phyloP scores from a whole-genome alignment of 2,113 vertebrate species.

The Clarias magur region DNA sequence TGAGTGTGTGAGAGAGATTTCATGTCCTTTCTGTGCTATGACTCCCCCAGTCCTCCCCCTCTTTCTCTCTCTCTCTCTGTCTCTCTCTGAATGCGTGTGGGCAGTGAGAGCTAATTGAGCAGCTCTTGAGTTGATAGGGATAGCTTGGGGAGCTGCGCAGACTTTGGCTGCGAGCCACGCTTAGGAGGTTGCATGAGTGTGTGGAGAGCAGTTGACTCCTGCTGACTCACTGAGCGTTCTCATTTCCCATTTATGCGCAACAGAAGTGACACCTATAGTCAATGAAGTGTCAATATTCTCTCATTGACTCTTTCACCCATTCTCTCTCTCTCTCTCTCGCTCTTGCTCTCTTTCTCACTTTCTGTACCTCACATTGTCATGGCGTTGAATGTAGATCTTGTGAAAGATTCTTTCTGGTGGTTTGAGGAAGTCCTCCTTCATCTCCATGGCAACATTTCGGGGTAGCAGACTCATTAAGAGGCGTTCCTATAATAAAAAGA shows the following conservation, averaged over 20 bases:
- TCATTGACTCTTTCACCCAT: slow-evolving; percentile 31
- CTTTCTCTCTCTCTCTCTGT: slow-evolving; percentile 18
- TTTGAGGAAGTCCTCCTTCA: slow-evolving; percentile 99
- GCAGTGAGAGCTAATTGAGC: slow-evolving; percentile 52
- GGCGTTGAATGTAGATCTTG: slow-evolving; percentile 98
- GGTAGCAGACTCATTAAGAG: slow-evolving; percentile 97
- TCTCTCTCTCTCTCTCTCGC: not conserved
- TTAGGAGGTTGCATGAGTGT: slow-evolving; percentile 25
- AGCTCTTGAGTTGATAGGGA: slow-evolving; percentile 50
- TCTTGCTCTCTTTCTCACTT: slow-evolving; percentile 1
- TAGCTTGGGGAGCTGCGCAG: slow-evolving; percentile 32
- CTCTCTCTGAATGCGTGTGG: slow-evolving; percentile 28
- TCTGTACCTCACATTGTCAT: slow-evolving; percentile 96
- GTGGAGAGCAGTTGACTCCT: slow-evolving; percentile 50
- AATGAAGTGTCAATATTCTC: slow-evolving; percentile 41
- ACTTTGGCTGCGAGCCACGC: slow-evolving; percentile 47
- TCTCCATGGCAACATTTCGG: slow-evolving; percentile 99
- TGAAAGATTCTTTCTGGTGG: slow-evolving; percentile 98
- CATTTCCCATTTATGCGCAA: slow-evolving; percentile 42
- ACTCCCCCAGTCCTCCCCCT: not conserved
- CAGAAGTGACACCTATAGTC: slow-evolving; percentile 44
- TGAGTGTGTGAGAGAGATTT: not conserved
- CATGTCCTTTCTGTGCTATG: slow-evolving; percentile 19
- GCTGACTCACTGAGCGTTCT: slow-evolving; percentile 46
- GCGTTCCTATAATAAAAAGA: slow-evolving; percentile 81